Percentiles rank a stretch among this genome's conserved stretches.
Conservation (phyloP, 2,797 vertebrate species). For the Vespertilio murinus region DNA sequence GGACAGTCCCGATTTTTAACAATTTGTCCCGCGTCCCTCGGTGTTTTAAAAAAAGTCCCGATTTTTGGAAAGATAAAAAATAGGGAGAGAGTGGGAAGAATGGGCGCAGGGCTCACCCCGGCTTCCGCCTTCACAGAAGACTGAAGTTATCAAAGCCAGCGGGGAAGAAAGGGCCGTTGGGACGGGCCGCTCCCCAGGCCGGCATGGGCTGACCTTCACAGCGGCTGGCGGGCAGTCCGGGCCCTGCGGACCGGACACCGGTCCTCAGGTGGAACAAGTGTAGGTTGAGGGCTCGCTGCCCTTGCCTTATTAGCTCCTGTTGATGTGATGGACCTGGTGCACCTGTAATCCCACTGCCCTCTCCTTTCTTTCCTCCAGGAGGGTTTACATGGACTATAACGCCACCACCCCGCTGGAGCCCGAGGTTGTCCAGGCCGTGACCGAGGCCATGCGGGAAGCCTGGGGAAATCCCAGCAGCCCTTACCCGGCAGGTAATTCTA, state of each 20-base stretch:
- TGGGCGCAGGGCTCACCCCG: too few species aligned
- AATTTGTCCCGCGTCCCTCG: too few species aligned
- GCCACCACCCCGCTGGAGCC: slow-evolving; percentile 93
- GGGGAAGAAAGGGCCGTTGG: background rate
- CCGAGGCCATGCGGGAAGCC: slow-evolving; percentile 89
- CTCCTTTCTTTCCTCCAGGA: slow-evolving; percentile 68
- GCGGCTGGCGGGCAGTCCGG: background rate
- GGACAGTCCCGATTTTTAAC: too few species aligned
- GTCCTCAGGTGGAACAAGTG: background rate
- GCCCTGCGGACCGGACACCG: too few species aligned
- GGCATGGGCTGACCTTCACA: rapidly evolving
- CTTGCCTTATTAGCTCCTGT: background rate
- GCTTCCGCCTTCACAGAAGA: background rate
- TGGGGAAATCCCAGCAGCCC: slow-evolving; percentile 97
- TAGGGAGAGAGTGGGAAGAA: rapidly evolving
- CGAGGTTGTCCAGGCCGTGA: slow-evolving; percentile 87
- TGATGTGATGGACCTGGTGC: rapidly evolving
- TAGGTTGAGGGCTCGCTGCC: background rate
- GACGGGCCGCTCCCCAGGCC: background rate
- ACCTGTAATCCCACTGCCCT: background rate
- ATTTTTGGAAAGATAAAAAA: too few species aligned
- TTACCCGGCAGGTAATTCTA: slow-evolving; percentile 89
- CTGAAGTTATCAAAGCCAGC: background rate
- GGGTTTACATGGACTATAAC: slow-evolving; percentile 95
- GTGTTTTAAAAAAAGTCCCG: too few species aligned